A percentile compares a stretch with the other conserved stretches of the same genome.
Conservation (phyloP, 1,140 invertebrate species). For the Zaprionus taronus region DNA sequence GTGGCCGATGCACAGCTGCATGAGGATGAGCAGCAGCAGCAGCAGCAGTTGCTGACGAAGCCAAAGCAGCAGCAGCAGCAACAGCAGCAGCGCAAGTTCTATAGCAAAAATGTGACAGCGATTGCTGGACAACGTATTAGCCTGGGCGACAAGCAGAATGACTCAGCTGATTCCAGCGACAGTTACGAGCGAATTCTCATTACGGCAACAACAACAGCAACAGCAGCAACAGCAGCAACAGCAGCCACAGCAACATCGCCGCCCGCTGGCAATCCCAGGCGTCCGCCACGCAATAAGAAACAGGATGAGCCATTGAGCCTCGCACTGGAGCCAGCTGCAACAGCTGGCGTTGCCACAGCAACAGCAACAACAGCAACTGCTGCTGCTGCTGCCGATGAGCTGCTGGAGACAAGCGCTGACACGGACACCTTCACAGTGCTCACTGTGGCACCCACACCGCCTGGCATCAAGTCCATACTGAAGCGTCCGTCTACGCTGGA, state of each 20-base stretch:
- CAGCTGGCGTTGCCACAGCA: slow-evolving; percentile 17
- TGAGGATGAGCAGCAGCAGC: slow-evolving; percentile 54
- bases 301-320: slow-evolving; percentile 43
- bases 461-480: slow-evolving; percentile 88
- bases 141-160: slow-evolving; percentile 75
- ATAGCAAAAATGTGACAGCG: slow-evolving; percentile 85
- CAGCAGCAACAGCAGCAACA: slow-evolving; percentile 24
- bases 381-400: slow-evolving; percentile 18
- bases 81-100: slow-evolving; percentile 62
- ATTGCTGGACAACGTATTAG: slow-evolving; percentile 87
- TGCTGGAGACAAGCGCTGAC: slow-evolving; percentile 1
- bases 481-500: slow-evolving; percentile 86
- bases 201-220: slow-evolving; percentile 18
- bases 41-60: slow-evolving; percentile 12
- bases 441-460: slow-evolving; percentile 68
- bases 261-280: slow-evolving; percentile 62
- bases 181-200: slow-evolving; percentile 65
- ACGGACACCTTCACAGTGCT: slow-evolving; percentile 56
- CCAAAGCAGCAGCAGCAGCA: slow-evolving; percentile 32
- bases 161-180: slow-evolving; percentile 55
- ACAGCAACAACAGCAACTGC: too few relatives aligned
- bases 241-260: slow-evolving; percentile 19
- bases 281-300: slow-evolving; percentile 81
- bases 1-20: slow-evolving; percentile 74
- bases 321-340: neutral